A percentile compares a stretch with the other conserved stretches of the same genome.
Conservation (phyloP, 2,888 invertebrate genomes). For the Carterocephalus palaemon region DNA sequence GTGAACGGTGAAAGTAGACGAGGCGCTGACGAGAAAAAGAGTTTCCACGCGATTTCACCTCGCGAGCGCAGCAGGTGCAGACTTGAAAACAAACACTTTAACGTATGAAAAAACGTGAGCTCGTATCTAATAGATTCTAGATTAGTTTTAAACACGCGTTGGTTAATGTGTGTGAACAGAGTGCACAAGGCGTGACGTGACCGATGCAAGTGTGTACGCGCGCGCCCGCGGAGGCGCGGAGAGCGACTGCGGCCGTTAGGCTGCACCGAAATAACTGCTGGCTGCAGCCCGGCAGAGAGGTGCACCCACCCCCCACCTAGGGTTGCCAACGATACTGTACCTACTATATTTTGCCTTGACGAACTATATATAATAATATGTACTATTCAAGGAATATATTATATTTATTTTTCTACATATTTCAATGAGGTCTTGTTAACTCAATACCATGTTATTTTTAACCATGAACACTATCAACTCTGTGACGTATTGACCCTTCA, state of each 20-base stretch:
- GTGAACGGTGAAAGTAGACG: conserved; percentile 73
- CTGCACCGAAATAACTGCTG: conserved; percentile 78
- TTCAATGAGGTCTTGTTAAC: no score
- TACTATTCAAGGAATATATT: no score
- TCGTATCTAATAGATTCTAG: neutral
- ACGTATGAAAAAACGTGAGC: conserved; percentile 4
- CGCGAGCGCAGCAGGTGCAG: conserved; percentile 64
- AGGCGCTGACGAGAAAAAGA: conserved; percentile 71
- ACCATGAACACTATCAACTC: no score
- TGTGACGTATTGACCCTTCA: no score
- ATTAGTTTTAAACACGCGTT: conserved; percentile 6
- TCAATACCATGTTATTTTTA: no score
- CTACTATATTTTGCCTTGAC: no score
- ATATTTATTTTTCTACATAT: no score
- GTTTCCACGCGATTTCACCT: conserved; percentile 74
- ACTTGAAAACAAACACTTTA: conserved; percentile 15
- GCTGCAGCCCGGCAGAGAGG: conserved; percentile 71
- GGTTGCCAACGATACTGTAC: no score
- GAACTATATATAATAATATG: no score
- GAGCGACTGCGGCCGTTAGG: conserved; percentile 61
- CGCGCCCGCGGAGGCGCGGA: conserved; percentile 64
- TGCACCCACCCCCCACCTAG: conserved; percentile 52
- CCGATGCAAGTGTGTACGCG: conserved; percentile 51
- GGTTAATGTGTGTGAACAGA: conserved; percentile 29
- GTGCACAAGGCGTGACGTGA: conserved; percentile 48